Evolutionary conservation across 1,140 invertebrate genomes (phyloP).

Genomic region (Piezodorus guildinii): DNA sequence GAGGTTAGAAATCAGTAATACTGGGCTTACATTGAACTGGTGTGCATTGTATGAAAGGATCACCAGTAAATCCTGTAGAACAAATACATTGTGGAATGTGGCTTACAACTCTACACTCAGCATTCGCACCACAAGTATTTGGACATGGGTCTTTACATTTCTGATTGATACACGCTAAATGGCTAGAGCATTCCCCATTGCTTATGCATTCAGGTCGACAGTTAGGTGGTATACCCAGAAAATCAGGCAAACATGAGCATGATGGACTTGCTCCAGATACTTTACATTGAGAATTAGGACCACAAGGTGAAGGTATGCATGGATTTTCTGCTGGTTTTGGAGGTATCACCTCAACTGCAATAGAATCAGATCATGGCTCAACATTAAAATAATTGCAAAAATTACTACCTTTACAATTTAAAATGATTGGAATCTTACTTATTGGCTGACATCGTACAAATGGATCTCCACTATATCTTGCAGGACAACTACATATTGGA

Average conservation of each 20-base stretch:
- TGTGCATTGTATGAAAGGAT: constrained; percentile 32
- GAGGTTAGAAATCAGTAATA: not conserved
- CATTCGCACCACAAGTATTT: constrained; percentile 41
- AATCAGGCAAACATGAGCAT: constrained; percentile 42
- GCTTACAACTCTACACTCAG: constrained; percentile 43
- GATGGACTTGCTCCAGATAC: constrained; percentile 38
- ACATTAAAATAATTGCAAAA: not conserved
- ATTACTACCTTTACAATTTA: not conserved
- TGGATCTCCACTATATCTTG: constrained; percentile 45
- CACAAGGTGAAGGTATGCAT: constrained; percentile 42
- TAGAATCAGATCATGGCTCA: not conserved
- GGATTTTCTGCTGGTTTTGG: constrained; percentile 29
- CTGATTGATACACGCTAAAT: constrained; percentile 46
- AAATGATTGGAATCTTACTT: constrained; percentile 36
- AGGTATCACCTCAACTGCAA: not conserved
- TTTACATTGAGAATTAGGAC: constrained; percentile 43
- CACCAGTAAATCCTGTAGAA: constrained; percentile 42
- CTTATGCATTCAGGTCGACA: constrained; percentile 58
- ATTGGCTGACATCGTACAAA: constrained; percentile 45
- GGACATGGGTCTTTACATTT: constrained; percentile 52
- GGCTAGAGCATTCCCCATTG: constrained; percentile 49
- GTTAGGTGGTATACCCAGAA: constrained; percentile 51
- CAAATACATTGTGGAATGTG: constrained; percentile 55
- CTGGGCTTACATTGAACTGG: constrained; percentile 37
- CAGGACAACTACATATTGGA: constrained; percentile 43